Conservation (phyloP, 2,113 vertebrate species). For the Actenoides hombroni region DNA sequence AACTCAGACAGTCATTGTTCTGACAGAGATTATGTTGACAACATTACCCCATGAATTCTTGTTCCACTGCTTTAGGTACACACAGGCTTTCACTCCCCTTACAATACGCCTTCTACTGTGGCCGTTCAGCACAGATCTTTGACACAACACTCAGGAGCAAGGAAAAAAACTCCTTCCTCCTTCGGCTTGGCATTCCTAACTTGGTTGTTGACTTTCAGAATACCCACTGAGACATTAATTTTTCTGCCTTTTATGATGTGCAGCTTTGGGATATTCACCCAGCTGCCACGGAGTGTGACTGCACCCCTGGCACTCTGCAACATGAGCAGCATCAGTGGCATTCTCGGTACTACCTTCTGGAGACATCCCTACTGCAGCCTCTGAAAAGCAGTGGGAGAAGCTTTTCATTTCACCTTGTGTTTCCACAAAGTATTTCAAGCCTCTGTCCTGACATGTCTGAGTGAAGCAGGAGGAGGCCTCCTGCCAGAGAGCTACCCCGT, state of each 20-base stretch:
- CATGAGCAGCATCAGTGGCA: background rate
- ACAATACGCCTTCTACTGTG: background rate
- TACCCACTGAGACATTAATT: background rate
- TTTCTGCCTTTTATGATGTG: background rate
- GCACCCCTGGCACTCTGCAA: background rate
- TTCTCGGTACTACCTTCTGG: background rate
- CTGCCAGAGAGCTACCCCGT: constrained; percentile 58
- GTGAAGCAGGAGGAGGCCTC: constrained; percentile 64
- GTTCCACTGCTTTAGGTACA: background rate
- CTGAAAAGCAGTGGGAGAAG: constrained; percentile 26
- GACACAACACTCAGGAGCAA: background rate
- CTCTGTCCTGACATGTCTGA: constrained; percentile 71
- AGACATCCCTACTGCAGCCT: background rate
- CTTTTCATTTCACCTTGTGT: background rate
- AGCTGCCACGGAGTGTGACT: background rate
- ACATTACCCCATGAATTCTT: background rate
- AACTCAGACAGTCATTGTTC: background rate
- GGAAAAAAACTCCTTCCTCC: background rate
- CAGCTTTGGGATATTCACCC: background rate
- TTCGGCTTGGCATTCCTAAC: background rate
- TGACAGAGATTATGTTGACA: background rate
- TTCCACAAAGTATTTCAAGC: constrained; percentile 9
- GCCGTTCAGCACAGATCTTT: background rate
- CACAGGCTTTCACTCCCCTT: background rate
- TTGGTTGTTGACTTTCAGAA: background rate